Evolutionary conservation across 1,140 invertebrate genomes (phyloP).

Genomic region (Cyphomyrmex costatus): DNA sequence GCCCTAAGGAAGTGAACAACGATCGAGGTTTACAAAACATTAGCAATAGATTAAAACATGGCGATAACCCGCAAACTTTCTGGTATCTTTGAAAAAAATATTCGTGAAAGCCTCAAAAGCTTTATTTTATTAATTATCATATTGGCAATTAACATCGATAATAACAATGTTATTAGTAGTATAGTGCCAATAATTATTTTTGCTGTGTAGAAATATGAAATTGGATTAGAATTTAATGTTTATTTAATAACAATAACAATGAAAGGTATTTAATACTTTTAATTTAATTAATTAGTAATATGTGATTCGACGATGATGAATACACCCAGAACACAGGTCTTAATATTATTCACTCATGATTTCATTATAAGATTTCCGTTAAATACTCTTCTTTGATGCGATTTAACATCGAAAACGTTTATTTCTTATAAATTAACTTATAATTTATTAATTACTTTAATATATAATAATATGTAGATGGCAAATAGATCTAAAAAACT

Average conservation of each 20-base stretch:
- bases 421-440: background rate
- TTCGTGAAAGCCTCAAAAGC: too few species aligned
- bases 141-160: background rate
- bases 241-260: constrained; percentile 9
- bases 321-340: constrained; percentile 41
- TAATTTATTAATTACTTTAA: background rate
- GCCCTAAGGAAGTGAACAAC: too few species aligned
- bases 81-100: too few species aligned
- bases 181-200: background rate
- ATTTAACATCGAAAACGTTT: constrained; percentile 23
- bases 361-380: constrained; percentile 39
- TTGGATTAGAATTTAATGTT: background rate
- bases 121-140: background rate
- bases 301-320: constrained; percentile 14
- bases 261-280: background rate
- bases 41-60: too few species aligned
- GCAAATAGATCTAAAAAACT: constrained; percentile 11
- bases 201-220: background rate
- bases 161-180: constrained; percentile 17
- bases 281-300: background rate
- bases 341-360: constrained; percentile 50
- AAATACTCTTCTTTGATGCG: background rate
- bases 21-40: too few species aligned
- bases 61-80: too few species aligned
- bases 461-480: background rate